Base-by-base conservation (phyloP, 2,797 vertebrate genomes). In the Macropodus opercularis region DNA sequence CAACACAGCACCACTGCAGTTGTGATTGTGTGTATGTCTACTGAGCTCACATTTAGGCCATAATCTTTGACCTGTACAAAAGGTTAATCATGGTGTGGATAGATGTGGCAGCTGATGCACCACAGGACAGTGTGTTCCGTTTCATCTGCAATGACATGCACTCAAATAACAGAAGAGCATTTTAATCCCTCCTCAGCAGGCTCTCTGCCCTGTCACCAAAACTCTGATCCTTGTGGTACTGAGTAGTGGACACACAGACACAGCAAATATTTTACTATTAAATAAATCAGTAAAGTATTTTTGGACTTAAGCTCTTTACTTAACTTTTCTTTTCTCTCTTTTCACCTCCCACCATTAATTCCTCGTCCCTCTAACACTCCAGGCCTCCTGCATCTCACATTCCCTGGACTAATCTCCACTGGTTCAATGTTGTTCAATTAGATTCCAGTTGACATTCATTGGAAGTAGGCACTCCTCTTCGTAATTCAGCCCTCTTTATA, bases 401-500 rank as follows among this genome's bases (percentile, higher is more conserved):
- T 91, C 89, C 89, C 89, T 44, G 85, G 90, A 88, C 91, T 92
- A 90, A 92, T 94, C 91, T 93, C 88, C 75, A 63, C 83, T 73
- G 46, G 88, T 90, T 90, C 91, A 89, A 88, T 89, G 90, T 89
- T 92, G 92, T 92, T 93, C 92, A 94, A 92, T 93, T 92, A 93
- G 90, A 92, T 93, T 94, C 85, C 90, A 93, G 91, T 92, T 92
- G 93, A 91, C 91, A 93, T 93, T 91, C 92, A 92, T 92, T 91
- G 90, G 89, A 91, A 91, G 91, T 85, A 88, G 84, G 87, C 87
- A 77, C 81, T 85, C 82, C 88, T 88, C 87, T 87, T 87, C 88
- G 90, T 92, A 92, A 93, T 92, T 93, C 92, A 91, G 87, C 73
- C 89, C 91, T 93, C 91, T 95, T 93, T 92, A 95, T 94, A 94